These are phyloP conservation scores for Eciton burchellii DNA, from an alignment of 1,140 invertebrate genomes.

Conservation along the genomic window DNA sequence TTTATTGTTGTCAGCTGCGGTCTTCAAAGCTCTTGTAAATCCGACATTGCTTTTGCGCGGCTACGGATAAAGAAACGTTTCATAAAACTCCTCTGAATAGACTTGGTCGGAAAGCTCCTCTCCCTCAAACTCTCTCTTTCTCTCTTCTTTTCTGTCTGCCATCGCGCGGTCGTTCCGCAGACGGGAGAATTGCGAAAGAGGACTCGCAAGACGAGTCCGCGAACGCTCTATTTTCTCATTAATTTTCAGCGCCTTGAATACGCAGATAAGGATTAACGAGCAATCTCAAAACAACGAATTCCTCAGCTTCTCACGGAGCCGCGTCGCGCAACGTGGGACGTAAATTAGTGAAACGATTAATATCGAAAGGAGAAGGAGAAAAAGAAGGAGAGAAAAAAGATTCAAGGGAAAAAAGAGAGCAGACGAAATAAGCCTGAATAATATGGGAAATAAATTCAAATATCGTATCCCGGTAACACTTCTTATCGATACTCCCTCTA, in stretches of 20 bases:
- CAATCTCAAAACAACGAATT: background rate
- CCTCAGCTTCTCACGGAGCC: no score
- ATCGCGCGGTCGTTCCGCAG: background rate
- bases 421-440: no score
- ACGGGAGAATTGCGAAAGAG: background rate
- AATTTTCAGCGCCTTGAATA: slow-evolving; percentile 9
- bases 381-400: background rate
- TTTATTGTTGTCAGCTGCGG: slow-evolving; percentile 3
- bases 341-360: background rate
- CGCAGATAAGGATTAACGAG: background rate
- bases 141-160: no score
- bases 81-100: slow-evolving; percentile 17
- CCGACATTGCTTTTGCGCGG: slow-evolving; percentile 34
- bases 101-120: slow-evolving; percentile 3
- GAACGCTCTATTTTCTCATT: background rate
- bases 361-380: no score
- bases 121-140: no score
- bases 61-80: slow-evolving; percentile 41
- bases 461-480: background rate
- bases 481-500: background rate
- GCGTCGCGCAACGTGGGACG: background rate
- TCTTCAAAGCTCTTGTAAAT: slow-evolving; percentile 20
- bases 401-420: no score
- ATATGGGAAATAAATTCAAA: background rate
- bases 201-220: background rate